Evolutionary conservation across 2,888 invertebrate species (phyloP).

Genomic region (Artemia sinica): DNA sequence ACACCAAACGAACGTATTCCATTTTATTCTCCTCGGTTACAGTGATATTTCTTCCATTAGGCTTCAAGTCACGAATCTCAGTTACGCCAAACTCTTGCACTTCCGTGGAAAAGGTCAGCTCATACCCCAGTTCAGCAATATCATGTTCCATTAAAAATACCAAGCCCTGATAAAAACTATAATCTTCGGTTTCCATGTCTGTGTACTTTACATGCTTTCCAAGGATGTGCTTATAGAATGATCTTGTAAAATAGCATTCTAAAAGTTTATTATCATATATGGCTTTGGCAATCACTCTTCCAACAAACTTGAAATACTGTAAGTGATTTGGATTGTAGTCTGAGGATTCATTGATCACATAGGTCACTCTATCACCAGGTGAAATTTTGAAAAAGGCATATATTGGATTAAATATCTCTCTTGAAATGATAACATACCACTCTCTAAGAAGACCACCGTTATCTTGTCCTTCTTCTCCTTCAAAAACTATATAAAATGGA

Average conservation of each 20-base stretch:
- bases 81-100: conserved; percentile 77
- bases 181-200: conserved; percentile 79
- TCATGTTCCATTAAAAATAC: conserved; percentile 66
- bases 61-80: conserved; percentile 60
- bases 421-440: conserved; percentile 75
- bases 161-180: conserved; percentile 69
- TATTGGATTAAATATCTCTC: conserved; percentile 83
- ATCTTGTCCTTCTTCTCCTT: conserved; percentile 83
- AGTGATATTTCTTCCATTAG: conserved; percentile 61
- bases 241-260: conserved; percentile 77
- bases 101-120: conserved; percentile 67
- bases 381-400: conserved; percentile 77
- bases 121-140: conserved; percentile 61
- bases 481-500: conserved; percentile 76
- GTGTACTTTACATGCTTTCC: conserved; percentile 67
- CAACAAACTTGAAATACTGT: conserved; percentile 79
- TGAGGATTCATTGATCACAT: conserved; percentile 75
- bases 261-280: conserved; percentile 76
- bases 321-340: conserved; percentile 82
- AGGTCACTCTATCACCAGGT: conserved; percentile 74
- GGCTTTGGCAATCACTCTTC: conserved; percentile 73
- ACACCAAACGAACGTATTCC: conserved; percentile 70
- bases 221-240: conserved; percentile 79
- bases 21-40: conserved; percentile 74
- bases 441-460: conserved; percentile 71